Percentiles rank a stretch among this genome's conserved stretches.
phyloP scores from a whole-genome alignment of 2,888 invertebrate species.

The Cantharis flavilabris region DNA sequence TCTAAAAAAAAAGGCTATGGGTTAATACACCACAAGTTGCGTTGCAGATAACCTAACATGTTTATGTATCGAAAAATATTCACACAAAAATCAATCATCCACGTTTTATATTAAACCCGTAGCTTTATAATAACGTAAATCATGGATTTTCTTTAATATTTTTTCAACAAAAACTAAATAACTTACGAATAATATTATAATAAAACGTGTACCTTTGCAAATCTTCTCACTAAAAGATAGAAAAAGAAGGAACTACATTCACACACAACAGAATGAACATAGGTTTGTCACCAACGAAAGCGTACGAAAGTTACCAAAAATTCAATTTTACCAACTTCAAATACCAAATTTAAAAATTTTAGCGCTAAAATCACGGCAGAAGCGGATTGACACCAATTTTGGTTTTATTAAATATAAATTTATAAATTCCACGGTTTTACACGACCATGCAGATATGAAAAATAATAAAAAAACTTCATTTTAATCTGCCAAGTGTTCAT shows the following conservation, averaged over 20 bases:
- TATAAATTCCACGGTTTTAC: too few relatives aligned
- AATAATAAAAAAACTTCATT: too few relatives aligned
- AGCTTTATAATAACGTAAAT: background rate
- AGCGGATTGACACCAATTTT: too few relatives aligned
- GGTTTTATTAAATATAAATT: too few relatives aligned
- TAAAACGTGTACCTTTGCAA: background rate
- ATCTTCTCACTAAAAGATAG: slow-evolving; percentile 3
- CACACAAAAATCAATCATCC: background rate
- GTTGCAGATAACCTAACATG: slow-evolving; percentile 1
- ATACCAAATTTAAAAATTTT: background rate
- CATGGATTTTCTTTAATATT: background rate
- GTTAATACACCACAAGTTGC: background rate
- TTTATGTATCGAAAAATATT: background rate
- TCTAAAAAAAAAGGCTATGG: slow-evolving; percentile 61
- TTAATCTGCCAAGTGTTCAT: too few relatives aligned
- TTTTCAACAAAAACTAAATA: background rate
- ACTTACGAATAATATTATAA: background rate
- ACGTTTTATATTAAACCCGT: background rate
- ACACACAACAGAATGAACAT: background rate
- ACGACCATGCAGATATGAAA: too few relatives aligned
- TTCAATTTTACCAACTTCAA: background rate
- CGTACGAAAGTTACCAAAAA: background rate
- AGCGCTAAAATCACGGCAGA: background rate
- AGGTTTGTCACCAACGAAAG: background rate
- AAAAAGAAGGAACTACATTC: background rate